Percentiles rank a stretch among this genome's conserved stretches.
Evolutionary conservation across 2,113 vertebrate species (phyloP).

Genomic region (Microtus ochrogaster): DNA sequence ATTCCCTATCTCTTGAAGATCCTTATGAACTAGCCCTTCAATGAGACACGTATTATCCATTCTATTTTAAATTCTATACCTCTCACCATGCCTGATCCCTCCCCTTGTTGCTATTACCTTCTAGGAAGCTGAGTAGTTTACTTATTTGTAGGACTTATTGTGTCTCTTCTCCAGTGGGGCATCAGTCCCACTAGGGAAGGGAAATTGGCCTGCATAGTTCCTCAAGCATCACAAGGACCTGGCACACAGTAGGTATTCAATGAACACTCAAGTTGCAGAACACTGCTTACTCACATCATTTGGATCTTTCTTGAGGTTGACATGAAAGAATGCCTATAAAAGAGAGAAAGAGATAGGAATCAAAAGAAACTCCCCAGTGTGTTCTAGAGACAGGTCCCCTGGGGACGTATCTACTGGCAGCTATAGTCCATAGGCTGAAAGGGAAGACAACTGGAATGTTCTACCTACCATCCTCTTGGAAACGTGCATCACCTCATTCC

Average conservation of each 20-base stretch:
- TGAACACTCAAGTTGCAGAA: not conserved
- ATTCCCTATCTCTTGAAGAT: not conserved
- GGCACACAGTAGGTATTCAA: not conserved
- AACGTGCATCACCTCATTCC: constrained; percentile 76
- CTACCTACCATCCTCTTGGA: constrained; percentile 65
- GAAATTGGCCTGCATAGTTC: not conserved
- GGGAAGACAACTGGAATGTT: not conserved
- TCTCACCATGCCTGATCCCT: not conserved
- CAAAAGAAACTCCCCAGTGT: not conserved
- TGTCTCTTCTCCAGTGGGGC: not conserved
- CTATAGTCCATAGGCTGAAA: not conserved
- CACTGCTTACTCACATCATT: constrained; percentile 45
- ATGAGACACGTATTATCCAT: not conserved
- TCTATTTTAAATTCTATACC: not conserved
- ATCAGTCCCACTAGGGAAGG: not conserved
- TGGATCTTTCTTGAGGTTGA: not conserved
- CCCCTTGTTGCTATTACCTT: not conserved
- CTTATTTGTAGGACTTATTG: not conserved
- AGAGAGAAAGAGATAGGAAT: not conserved
- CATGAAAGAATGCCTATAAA: constrained; percentile 44
- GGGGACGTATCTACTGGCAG: not conserved
- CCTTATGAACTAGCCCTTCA: constrained; percentile 9
- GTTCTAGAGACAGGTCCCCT: not conserved
- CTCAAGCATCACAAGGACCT: not conserved
- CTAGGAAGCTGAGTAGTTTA: not conserved